phyloP scores from a whole-genome alignment of 2,888 invertebrate species.

The Argynnis bischoffii region DNA sequence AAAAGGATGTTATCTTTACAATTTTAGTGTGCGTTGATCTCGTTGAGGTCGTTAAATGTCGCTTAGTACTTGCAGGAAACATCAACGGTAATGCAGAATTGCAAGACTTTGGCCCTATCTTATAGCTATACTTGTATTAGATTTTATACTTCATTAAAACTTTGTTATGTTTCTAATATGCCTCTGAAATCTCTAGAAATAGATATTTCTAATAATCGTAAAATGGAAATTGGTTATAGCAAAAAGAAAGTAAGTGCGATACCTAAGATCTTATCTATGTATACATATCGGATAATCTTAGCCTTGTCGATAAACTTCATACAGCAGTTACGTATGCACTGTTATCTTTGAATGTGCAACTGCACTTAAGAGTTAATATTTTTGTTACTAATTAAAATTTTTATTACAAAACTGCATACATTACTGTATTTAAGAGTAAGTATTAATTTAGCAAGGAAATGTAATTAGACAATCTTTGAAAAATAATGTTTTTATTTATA shows the following conservation, averaged over 20 bases:
- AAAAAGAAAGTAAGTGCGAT: conserved; percentile 4
- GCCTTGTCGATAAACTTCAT: conserved; percentile 3
- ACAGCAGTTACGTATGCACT: not conserved
- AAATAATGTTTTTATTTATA: too few species aligned
- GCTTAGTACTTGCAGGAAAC: conserved; percentile 39
- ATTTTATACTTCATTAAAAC: conserved; percentile 15
- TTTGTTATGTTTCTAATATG: not conserved
- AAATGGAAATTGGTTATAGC: conserved; percentile 4
- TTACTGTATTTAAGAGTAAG: not conserved
- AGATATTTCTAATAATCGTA: conserved; percentile 1
- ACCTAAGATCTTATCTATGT: conserved; percentile 10
- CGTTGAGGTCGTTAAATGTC: conserved; percentile 42
- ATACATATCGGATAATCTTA: not conserved
- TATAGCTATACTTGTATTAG: conserved; percentile 2
- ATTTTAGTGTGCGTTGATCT: conserved; percentile 26
- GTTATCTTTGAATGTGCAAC: conserved; percentile 18
- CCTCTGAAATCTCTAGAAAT: too few species aligned
- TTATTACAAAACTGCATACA: conserved; percentile 11
- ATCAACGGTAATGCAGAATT: conserved; percentile 9
- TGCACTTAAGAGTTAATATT: conserved; percentile 15
- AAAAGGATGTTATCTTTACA: conserved; percentile 15
- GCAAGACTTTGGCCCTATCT: not conserved
- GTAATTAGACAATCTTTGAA: too few species aligned
- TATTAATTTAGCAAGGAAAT: too few species aligned
- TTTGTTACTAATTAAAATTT: conserved; percentile 11